Base-by-base conservation (phyloP, 2,888 invertebrate genomes). In the Poecilus cupreus region DNA sequence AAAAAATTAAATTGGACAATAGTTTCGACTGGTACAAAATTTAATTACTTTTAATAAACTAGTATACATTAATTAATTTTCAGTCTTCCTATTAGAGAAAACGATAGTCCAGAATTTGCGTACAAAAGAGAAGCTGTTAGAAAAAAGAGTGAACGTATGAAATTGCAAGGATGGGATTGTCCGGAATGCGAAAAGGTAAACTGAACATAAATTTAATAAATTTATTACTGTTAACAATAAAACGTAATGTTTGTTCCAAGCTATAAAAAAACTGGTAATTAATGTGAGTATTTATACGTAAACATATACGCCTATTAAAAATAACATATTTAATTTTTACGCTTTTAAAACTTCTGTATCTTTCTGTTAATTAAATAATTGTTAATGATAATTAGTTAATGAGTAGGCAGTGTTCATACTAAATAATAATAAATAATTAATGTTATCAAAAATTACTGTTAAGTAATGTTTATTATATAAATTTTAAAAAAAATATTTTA, bases 81-180 rank as follows among this genome's bases (percentile, higher is more conserved):
- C 22, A 54, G 64, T 32, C 32, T 68, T 68, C 64, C 64, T 37
- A 37, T 18, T 18, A 68, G 32, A 37, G 64, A 37, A 8, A 64
- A 76, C 26, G 83, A 82, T 57, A 82, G 82, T 54, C 87, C 87
- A 10, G 82, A 86, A 57, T 87, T 85, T 82, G 87, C 87, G 20
- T 85, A 86, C 82, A 85, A 84, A 82, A 85, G 85, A 74, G 87
- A 86, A 80, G 79, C 88, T 10, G 86, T 88, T 5, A 86, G 88
- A 37, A 88, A 87, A 57, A 88, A 88, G 85, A 83, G 78, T n/a
- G 88, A 89, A 54, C 86, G 88, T 81, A 86, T 85, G 80, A 87
- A 87, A 82, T 82, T 90, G 43, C 85, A 84, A 64, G 90, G 90
- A n/a, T 87, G 88, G 88, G 84, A 86, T 80, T 90, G 90, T 82